phyloP scores from a whole-genome alignment of 2,113 vertebrate species.

The Pomatostomus ruficeps region DNA sequence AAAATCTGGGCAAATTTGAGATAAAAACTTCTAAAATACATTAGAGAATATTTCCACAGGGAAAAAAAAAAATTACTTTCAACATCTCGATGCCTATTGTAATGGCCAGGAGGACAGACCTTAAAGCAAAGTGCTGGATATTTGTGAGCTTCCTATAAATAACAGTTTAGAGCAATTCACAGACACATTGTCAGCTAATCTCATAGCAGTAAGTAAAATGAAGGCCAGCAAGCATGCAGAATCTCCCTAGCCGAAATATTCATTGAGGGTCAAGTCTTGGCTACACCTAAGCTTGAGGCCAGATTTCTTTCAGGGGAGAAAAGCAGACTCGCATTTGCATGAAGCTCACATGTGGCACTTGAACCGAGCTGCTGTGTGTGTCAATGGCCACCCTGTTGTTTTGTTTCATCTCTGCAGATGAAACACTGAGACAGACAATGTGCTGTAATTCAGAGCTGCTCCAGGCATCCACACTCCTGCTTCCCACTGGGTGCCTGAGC shows the following conservation, averaged over 20 bases:
- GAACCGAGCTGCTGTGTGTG: background rate
- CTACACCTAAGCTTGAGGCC: background rate
- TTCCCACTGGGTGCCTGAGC: background rate
- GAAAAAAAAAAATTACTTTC: background rate
- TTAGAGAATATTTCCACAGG: background rate
- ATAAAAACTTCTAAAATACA: background rate
- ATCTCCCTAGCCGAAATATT: background rate
- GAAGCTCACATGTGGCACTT: background rate
- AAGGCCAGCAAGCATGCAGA: background rate
- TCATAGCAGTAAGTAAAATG: background rate
- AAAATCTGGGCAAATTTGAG: conserved; percentile 1
- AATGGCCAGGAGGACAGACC: background rate
- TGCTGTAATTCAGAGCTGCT: background rate
- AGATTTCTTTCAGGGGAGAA: background rate
- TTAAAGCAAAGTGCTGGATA: background rate
- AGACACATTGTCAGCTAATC: background rate
- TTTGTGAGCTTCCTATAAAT: background rate
- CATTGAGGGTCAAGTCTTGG: background rate
- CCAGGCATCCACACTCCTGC: background rate
- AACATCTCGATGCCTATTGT: background rate
- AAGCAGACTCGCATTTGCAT: background rate
- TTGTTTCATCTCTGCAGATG: background rate
- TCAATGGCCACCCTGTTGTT: background rate
- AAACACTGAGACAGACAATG: background rate
- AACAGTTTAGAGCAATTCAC: background rate